These are phyloP conservation scores for Narcine bancroftii DNA, from an alignment of 2,113 vertebrate genomes.

Conservation along the genomic window DNA sequence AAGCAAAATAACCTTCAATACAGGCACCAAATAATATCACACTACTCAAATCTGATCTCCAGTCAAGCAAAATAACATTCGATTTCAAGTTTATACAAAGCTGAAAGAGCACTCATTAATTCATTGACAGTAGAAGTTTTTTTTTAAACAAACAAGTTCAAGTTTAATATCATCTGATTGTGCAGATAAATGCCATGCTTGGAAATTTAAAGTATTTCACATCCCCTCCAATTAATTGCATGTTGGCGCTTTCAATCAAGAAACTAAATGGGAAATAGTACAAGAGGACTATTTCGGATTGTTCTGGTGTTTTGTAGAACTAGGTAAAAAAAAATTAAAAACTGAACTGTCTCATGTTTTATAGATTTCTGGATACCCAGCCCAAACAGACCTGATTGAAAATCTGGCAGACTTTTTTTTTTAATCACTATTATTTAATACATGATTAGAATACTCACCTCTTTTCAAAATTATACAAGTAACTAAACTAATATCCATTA, in stretches of 20 bases:
- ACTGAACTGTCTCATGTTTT: neutral
- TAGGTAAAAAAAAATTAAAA: neutral
- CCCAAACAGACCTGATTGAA: neutral
- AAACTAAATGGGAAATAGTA: neutral
- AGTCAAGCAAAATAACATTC: constrained; percentile 65
- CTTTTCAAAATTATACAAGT: neutral
- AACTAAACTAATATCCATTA: neutral
- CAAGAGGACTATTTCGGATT: neutral
- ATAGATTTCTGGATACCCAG: neutral
- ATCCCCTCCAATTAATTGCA: neutral
- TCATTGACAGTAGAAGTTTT: neutral
- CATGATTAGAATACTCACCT: neutral
- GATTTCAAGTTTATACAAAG: constrained; percentile 85
- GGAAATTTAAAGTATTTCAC: neutral
- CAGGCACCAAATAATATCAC: constrained; percentile 70
- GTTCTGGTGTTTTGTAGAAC: neutral
- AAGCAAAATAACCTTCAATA: constrained; percentile 81
- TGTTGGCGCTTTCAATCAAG: neutral
- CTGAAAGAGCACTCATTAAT: constrained; percentile 70
- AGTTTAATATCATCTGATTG: no score
- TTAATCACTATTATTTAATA: neutral
- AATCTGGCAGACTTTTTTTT: neutral
- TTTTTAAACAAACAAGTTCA: no score
- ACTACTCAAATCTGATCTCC: constrained; percentile 76
- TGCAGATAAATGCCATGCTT: no score